Evolutionary conservation across 2,888 invertebrate genomes (phyloP).

Genomic region (Mechanitis messenoides): DNA sequence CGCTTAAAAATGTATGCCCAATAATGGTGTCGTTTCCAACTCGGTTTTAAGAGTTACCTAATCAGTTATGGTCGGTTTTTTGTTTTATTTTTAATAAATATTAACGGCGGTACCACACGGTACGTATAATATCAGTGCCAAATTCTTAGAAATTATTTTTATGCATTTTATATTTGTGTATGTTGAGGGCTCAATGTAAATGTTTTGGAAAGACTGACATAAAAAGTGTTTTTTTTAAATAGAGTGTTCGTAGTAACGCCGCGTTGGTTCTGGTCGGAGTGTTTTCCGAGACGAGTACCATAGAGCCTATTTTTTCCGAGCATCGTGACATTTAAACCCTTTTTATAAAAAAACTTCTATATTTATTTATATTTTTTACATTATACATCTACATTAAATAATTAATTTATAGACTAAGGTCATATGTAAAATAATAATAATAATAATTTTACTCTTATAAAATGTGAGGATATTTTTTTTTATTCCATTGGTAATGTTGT

Average conservation of each 20-base stretch:
- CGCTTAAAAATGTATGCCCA: constrained; percentile 72
- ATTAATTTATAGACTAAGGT: too few species aligned
- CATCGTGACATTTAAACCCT: constrained; percentile 19
- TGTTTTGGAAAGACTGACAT: background rate
- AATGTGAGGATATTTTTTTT: too few species aligned
- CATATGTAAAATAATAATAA: too few species aligned
- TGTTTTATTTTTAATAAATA: background rate
- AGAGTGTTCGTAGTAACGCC: constrained; percentile 18
- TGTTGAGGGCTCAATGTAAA: too few species aligned
- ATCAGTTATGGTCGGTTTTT: constrained; percentile 8
- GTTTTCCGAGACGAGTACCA: constrained; percentile 22
- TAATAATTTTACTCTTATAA: too few species aligned
- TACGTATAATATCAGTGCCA: too few species aligned
- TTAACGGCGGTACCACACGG: background rate
- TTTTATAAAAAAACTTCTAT: constrained; percentile 8
- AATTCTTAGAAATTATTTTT: background rate
- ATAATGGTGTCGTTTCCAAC: constrained; percentile 51
- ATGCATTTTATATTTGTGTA: background rate
- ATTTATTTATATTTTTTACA: background rate
- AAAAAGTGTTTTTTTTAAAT: background rate
- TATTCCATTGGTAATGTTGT: too few species aligned
- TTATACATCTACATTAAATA: background rate
- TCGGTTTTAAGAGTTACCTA: constrained; percentile 16
- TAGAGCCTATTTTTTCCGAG: constrained; percentile 18
- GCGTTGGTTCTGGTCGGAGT: constrained; percentile 18